Evolutionary conservation across 1,140 invertebrate genomes (phyloP).

Genomic region (Leptopilina boulardi): DNA sequence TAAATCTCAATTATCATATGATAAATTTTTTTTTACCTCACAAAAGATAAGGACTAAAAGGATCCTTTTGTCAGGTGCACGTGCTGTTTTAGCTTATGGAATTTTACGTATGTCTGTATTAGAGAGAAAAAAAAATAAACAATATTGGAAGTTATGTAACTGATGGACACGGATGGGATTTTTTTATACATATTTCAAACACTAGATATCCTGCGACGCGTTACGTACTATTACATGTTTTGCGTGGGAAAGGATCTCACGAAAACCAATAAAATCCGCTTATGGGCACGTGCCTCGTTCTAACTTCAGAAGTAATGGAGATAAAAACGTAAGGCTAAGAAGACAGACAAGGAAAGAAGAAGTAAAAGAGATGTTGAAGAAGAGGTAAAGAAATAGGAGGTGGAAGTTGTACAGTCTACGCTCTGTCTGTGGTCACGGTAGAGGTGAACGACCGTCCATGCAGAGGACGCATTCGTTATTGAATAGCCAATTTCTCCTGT

Average conservation of each 20-base stretch:
- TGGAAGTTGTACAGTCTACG: conserved; percentile 65
- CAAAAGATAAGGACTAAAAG: neutral
- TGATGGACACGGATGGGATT: neutral
- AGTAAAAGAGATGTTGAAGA: conserved; percentile 29
- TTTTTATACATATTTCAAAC: conserved; percentile 16
- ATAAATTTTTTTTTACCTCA: too few species aligned
- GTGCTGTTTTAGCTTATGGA: neutral
- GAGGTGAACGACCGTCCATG: conserved; percentile 67
- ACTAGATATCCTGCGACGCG: conserved; percentile 14
- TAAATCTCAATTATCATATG: too few species aligned
- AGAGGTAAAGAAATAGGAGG: conserved; percentile 41
- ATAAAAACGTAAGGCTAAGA: conserved; percentile 41
- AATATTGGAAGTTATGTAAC: neutral
- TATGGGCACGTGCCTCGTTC: conserved; percentile 44
- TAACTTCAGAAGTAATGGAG: conserved; percentile 22
- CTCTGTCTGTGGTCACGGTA: conserved; percentile 62
- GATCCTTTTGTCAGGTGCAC: neutral
- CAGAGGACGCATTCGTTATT: conserved; percentile 59
- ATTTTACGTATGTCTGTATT: neutral
- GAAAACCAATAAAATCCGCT: conserved; percentile 34
- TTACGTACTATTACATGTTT: conserved; percentile 32
- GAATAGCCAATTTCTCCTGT: conserved; percentile 49
- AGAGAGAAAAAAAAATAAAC: neutral
- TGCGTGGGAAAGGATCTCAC: conserved; percentile 34
- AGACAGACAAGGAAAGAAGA: conserved; percentile 40